Conservation (phyloP, 2,797 vertebrate species). For the Sphenodon punctatus region DNA sequence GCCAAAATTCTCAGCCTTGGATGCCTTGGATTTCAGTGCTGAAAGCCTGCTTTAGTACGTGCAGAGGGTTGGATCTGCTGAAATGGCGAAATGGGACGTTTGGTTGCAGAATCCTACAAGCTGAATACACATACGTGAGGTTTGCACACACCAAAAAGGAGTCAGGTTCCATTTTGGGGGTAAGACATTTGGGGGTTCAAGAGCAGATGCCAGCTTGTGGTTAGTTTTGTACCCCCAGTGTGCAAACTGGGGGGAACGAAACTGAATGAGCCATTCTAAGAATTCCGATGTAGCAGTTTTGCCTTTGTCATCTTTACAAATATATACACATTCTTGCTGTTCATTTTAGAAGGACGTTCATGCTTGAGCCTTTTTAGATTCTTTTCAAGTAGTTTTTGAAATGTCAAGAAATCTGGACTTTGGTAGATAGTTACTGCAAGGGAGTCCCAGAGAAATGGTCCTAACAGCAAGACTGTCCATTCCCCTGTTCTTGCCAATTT, state of each 20-base stretch:
- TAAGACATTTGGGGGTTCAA: neutral
- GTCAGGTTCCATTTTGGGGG: neutral
- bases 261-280: neutral
- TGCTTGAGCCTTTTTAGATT: neutral
- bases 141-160: neutral
- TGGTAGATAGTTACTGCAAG: no score
- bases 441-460: no score
- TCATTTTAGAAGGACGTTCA: neutral
- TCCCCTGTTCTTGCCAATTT: no score
- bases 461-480: no score
- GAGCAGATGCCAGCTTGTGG: neutral
- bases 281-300: neutral
- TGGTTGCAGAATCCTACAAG: neutral
- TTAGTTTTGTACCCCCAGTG: neutral
- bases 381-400: no score
- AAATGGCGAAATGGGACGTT: neutral
- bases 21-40: neutral
- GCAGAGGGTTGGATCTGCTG: neutral
- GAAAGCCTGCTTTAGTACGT: neutral
- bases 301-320: neutral
- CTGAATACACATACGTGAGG: accelerated
- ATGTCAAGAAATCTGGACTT: no score
- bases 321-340: neutral
- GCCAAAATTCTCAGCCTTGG: neutral
- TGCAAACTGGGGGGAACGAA: neutral